Conservation (phyloP, 2,888 invertebrate genomes). For the Ornithoptera alexandrae region DNA sequence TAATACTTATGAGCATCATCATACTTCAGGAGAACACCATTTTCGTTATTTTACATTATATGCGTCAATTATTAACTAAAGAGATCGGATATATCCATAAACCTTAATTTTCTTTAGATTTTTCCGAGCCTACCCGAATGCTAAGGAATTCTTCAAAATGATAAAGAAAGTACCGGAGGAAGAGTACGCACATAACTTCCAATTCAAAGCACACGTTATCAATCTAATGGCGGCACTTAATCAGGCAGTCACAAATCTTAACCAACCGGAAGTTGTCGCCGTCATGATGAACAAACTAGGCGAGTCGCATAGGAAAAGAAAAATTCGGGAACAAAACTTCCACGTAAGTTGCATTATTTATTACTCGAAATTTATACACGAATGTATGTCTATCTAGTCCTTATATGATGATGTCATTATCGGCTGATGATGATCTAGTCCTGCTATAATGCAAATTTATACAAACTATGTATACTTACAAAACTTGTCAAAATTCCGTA, state of each 20-base stretch:
- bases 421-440: too few species aligned
- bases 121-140: slow-evolving; percentile 51
- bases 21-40: too few species aligned
- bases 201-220: slow-evolving; percentile 59
- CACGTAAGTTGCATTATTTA: slow-evolving; percentile 43
- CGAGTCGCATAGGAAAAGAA: slow-evolving; percentile 46
- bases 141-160: slow-evolving; percentile 53
- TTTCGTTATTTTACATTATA: too few species aligned
- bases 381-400: too few species aligned
- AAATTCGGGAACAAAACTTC: slow-evolving; percentile 50
- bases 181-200: slow-evolving; percentile 42
- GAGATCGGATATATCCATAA: neutral
- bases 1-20: too few species aligned
- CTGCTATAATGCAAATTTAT: neutral
- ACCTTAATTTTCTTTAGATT: slow-evolving; percentile 32
- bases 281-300: slow-evolving; percentile 62
- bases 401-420: neutral
- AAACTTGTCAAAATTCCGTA: neutral
- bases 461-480: neutral
- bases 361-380: too few species aligned
- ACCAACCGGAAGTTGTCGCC: slow-evolving; percentile 54
- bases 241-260: slow-evolving; percentile 47
- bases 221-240: slow-evolving; percentile 57
- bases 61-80: neutral
- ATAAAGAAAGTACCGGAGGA: slow-evolving; percentile 46